A percentile compares a stretch with the other conserved stretches of the same genome.
These are phyloP conservation scores for Leptinotarsa undecemlineata DNA, from an alignment of 1,140 invertebrate species.

Conservation along the genomic window DNA sequence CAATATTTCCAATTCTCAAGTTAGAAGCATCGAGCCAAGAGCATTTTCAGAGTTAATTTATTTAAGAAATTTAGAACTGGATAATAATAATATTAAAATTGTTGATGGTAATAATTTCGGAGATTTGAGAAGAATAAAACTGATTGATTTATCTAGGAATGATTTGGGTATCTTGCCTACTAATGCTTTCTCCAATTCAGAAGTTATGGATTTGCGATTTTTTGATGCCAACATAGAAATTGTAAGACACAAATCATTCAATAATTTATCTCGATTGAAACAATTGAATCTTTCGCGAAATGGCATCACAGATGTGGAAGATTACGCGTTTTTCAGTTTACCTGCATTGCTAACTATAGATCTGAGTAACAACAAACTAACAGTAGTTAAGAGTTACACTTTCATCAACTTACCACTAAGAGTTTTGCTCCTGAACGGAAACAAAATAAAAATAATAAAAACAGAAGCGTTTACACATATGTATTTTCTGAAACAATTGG, in stretches of 20 bases:
- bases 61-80: not conserved
- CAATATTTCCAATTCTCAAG: not conserved
- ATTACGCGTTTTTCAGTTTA: constrained; percentile 8
- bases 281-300: not conserved
- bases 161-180: not conserved
- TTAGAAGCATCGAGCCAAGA: not conserved
- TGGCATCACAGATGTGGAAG: constrained; percentile 4
- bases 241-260: not conserved
- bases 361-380: constrained; percentile 10
- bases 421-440: not conserved
- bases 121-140: not conserved
- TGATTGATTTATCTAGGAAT: not conserved
- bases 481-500: not conserved
- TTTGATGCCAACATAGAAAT: not conserved
- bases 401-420: not conserved
- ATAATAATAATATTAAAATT: not conserved
- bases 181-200: constrained; percentile 6
- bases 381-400: not conserved
- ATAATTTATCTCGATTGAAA: not conserved
- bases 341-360: not conserved
- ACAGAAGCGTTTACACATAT: not conserved
- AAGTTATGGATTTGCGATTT: not conserved
- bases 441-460: not conserved
- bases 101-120: not conserved
- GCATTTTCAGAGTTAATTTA: not conserved